Conservation (phyloP, 2,888 invertebrate genomes). For the Schrankia costaestrigalis region DNA sequence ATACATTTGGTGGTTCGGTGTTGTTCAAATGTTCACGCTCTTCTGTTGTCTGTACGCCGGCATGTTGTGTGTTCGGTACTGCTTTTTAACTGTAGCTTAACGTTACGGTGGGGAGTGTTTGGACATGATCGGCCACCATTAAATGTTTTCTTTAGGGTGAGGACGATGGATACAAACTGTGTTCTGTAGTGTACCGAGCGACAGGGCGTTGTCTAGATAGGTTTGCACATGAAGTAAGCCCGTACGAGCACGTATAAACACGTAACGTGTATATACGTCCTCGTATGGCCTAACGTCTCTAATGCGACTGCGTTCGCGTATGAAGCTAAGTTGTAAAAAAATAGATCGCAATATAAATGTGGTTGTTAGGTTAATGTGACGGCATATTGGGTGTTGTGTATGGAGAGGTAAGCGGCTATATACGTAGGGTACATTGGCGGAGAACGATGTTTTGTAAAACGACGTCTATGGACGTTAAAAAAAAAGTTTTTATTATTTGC, state of each 20-base stretch:
- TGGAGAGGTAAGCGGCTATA: constrained; percentile 53
- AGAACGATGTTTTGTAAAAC: constrained; percentile 12
- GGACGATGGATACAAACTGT: constrained; percentile 75
- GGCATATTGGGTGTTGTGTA: constrained; percentile 78
- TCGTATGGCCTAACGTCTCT: constrained; percentile 42
- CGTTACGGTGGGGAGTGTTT: constrained; percentile 13
- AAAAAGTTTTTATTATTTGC: not conserved
- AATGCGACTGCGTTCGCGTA: constrained; percentile 51
- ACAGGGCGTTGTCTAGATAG: constrained; percentile 73
- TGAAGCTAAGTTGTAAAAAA: constrained; percentile 68
- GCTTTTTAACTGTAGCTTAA: not conserved
- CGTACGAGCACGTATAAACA: constrained; percentile 10
- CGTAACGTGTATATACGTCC: no score
- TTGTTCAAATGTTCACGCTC: constrained; percentile 34
- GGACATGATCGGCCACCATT: constrained; percentile 47
- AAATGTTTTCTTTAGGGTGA: constrained; percentile 65
- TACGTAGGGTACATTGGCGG: constrained; percentile 22
- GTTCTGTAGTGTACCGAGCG: constrained; percentile 76
- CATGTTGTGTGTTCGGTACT: no score
- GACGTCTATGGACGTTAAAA: constrained; percentile 21
- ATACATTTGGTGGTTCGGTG: constrained; percentile 48
- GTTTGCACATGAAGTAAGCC: constrained; percentile 49
- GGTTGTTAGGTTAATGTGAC: constrained; percentile 59
- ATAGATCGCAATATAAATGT: constrained; percentile 73
- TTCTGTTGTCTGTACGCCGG: constrained; percentile 5